Conservation (phyloP, 2,888 invertebrate genomes). For the Latheticus oryzae region DNA sequence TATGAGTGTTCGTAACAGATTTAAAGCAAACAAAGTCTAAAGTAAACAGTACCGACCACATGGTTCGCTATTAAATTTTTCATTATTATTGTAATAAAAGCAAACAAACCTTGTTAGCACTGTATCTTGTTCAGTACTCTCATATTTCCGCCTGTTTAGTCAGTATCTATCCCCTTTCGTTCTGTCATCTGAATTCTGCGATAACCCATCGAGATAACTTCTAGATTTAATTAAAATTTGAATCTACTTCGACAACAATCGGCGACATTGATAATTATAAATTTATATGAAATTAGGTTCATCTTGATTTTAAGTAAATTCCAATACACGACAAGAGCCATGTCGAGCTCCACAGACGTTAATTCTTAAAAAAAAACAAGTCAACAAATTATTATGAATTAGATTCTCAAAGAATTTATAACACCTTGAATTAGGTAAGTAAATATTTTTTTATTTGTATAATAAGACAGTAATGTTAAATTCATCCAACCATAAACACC, state of each 20-base stretch:
- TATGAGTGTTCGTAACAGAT: conserved; percentile 24
- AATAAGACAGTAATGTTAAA: too few species aligned
- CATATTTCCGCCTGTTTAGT: conserved; percentile 31
- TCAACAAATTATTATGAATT: too few species aligned
- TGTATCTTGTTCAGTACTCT: conserved; percentile 34
- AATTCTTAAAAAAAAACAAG: too few species aligned
- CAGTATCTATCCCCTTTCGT: conserved; percentile 32
- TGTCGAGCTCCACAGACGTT: too few species aligned
- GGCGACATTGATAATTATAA: conserved; percentile 15
- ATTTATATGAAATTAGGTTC: conserved; percentile 10
- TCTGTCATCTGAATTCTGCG: conserved; percentile 23
- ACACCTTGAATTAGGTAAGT: too few species aligned
- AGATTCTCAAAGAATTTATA: too few species aligned
- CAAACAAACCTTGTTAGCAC: conserved; percentile 36
- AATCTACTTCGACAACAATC: conserved; percentile 3
- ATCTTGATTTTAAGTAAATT: conserved; percentile 12
- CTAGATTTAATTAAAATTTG: conserved; percentile 30
- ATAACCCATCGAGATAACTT: conserved; percentile 32
- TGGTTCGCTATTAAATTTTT: conserved; percentile 33
- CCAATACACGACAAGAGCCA: not conserved
- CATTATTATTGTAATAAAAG: conserved; percentile 37
- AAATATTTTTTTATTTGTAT: too few species aligned
- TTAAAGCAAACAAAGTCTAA: conserved; percentile 28
- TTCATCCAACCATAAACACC: not conserved
- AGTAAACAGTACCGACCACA: conserved; percentile 31